Base-by-base conservation (phyloP, 2,113 vertebrate species). In the Rynchops niger region DNA sequence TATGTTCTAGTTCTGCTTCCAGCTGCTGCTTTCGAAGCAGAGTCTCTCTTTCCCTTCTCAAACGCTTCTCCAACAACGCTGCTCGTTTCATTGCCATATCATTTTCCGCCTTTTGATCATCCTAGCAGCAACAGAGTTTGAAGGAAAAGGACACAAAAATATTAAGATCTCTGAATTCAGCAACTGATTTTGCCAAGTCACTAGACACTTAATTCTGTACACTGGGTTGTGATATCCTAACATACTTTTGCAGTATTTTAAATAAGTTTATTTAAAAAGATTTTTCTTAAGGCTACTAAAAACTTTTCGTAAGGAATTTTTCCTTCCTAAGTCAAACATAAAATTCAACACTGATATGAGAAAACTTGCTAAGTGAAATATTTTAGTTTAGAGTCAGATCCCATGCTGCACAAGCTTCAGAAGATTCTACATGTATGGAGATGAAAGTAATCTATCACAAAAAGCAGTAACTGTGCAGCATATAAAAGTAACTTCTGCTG, bases 51-150 rank as follows among this genome's bases (percentile, higher is more conserved):
- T 99, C 99, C 80, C 99, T 98, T 95, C 99, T 98, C 97, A 99
- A 96, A 92, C 99, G 98, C 93, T 99, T 99, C 98, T 99, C 99
- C 96, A 99, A 22, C 93, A 99, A 97, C 2, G 99, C 99, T n/a
- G 99, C 99, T 85, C 99, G 98, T 91, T 99, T 99, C 98, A 99
- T 98, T 23, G 99, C 99, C 99, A 99, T 99, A 88, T 99, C 98
- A 76, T 99, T 98, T 91, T 99, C 99, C 47, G 98, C 98, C 93
- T 99, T 99, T 94, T 99, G 98, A 95, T 99, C 99, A 96, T 99
- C 99, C 99, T 99, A 96, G 43, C 20, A 81, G 88, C 25, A 96
- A 86, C 36, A 73, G 3, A 45, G 93, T 97, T 96, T 79, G 65
- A 88, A 85, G 53, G 89, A 94, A 97, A 91, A 74, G 30, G 29